These are phyloP conservation scores for Eledona agricola DNA, from an alignment of 2,888 invertebrate species.

Conservation along the genomic window DNA sequence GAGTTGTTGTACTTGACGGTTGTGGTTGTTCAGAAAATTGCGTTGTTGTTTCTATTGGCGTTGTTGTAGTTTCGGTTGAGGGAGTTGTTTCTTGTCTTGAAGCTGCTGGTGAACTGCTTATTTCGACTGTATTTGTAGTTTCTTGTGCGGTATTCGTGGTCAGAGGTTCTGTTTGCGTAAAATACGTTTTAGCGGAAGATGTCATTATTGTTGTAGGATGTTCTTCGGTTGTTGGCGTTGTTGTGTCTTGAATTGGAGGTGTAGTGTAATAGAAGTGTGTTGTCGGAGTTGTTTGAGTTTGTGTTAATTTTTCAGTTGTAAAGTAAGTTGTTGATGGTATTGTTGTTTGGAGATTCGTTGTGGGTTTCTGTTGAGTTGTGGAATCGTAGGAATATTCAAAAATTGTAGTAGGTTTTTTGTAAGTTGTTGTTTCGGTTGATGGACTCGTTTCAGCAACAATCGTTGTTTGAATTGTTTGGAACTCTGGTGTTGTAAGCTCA, in stretches of 20 bases:
- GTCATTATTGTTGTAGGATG: neutral
- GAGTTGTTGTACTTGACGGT: too few relatives aligned
- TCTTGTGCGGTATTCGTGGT: conserved; percentile 4
- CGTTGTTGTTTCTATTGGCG: too few relatives aligned
- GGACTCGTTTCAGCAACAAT: conserved; percentile 2
- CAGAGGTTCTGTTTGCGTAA: neutral
- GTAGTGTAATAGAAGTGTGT: too few relatives aligned
- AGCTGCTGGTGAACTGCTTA: neutral
- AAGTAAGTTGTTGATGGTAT: neutral
- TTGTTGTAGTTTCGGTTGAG: too few relatives aligned
- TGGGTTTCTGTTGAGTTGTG: conserved; percentile 1
- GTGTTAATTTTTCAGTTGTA: too few relatives aligned
- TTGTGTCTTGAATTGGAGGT: too few relatives aligned
- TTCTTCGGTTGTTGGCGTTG: too few relatives aligned
- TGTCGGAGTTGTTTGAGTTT: too few relatives aligned
- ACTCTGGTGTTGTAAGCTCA: neutral
- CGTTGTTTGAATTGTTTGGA: too few relatives aligned
- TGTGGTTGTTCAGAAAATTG: too few relatives aligned
- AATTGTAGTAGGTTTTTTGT: conserved; percentile 5
- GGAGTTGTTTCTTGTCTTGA: too few relatives aligned
- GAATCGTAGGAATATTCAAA: conserved; percentile 6
- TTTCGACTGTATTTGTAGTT: neutral
- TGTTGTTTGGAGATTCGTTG: too few relatives aligned
- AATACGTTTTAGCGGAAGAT: neutral
- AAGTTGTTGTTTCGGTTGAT: conserved; percentile 2